Conservation (phyloP, 1,140 invertebrate species). For the Acromyrmex charruanus region DNA sequence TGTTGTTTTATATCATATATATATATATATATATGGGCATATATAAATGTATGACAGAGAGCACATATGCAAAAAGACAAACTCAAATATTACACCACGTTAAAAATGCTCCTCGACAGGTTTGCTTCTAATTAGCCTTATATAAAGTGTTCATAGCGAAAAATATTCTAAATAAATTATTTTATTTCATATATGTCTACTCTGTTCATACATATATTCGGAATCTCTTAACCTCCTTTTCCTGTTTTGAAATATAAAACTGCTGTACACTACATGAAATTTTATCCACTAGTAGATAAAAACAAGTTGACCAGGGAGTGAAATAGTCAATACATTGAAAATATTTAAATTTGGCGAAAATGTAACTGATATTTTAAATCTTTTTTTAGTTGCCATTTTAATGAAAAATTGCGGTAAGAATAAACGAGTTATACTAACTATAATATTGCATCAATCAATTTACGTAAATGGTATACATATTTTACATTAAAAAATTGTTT, state of each 20-base stretch:
- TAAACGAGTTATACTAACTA: slow-evolving; percentile 32
- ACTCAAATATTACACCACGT: background rate
- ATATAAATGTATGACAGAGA: background rate
- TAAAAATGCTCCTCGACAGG: background rate
- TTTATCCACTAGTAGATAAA: slow-evolving; percentile 39
- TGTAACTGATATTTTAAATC: slow-evolving; percentile 27
- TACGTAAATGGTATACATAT: background rate
- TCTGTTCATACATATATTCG: slow-evolving; percentile 2
- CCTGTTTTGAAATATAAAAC: slow-evolving; percentile 30
- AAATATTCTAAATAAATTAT: slow-evolving; percentile 25
- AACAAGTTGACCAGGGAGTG: slow-evolving; percentile 8
- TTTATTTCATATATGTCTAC: slow-evolving; percentile 21
- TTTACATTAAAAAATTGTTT: background rate
- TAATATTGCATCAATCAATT: slow-evolving; percentile 32
- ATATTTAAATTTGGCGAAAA: slow-evolving; percentile 25
- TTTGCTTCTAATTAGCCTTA: background rate
- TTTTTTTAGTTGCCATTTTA: slow-evolving; percentile 26
- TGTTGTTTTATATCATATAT: background rate
- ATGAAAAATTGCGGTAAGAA: slow-evolving; percentile 14
- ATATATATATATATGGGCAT: background rate
- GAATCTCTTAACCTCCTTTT: background rate
- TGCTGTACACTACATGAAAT: slow-evolving; percentile 14
- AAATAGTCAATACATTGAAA: slow-evolving; percentile 21
- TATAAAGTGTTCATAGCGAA: slow-evolving; percentile 2
- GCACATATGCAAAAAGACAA: background rate